Evolutionary conservation across 2,888 invertebrate species (phyloP).

Genomic region (Eulithis prunata): DNA sequence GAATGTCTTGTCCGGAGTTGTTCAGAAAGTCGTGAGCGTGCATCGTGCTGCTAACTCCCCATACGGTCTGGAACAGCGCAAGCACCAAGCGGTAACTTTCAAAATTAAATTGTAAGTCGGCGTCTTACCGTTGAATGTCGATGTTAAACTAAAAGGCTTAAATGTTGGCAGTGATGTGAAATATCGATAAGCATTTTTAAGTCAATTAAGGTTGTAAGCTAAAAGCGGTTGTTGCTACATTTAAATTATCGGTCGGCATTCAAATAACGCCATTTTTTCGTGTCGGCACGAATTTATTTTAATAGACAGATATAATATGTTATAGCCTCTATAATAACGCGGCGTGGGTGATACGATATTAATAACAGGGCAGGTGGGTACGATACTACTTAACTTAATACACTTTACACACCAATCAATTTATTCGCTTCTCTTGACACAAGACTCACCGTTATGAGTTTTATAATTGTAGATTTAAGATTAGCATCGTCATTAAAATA

Average conservation of each 20-base stretch:
- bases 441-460: slow-evolving; percentile 1
- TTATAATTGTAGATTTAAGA: not conserved
- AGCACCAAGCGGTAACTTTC: slow-evolving; percentile 46
- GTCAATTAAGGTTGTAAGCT: slow-evolving; percentile 85
- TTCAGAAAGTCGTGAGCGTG: slow-evolving; percentile 85
- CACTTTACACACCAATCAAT: slow-evolving; percentile 28
- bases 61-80: slow-evolving; percentile 62
- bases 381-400: slow-evolving; percentile 18
- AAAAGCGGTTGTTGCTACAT: slow-evolving; percentile 85
- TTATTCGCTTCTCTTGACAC: slow-evolving; percentile 11
- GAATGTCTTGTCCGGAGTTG: slow-evolving; percentile 85
- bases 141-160: slow-evolving; percentile 38
- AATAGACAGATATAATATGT: slow-evolving; percentile 70
- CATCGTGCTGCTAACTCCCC: slow-evolving; percentile 80
- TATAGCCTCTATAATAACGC: slow-evolving; percentile 71
- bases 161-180: slow-evolving; percentile 52
- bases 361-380: slow-evolving; percentile 27
- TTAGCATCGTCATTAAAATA: not conserved
- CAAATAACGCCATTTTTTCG: slow-evolving; percentile 84
- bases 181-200: slow-evolving; percentile 84
- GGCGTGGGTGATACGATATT: slow-evolving; percentile 62
- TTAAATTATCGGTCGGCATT: slow-evolving; percentile 84
- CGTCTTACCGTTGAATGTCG: slow-evolving; percentile 54
- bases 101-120: slow-evolving; percentile 48
- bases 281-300: slow-evolving; percentile 83